Evolutionary conservation across 2,888 invertebrate genomes (phyloP), one percentile per base, ranked within the genome.

Genomic region (Griposia aprilina): DNA sequence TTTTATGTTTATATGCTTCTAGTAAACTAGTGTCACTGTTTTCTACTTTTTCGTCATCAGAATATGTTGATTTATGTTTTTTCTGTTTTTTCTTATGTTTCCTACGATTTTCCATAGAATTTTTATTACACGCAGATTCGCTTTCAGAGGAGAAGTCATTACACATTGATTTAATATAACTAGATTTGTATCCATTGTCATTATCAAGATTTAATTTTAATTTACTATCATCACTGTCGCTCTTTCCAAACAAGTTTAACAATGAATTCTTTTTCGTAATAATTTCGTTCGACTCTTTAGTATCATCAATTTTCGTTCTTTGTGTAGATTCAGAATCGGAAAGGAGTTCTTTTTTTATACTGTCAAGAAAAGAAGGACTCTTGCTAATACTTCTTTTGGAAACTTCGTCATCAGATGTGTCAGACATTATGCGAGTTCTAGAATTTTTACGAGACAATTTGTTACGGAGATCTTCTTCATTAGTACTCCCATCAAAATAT

Each of bases 51-150:
- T 97, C 96, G 65, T 97, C 97, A 86, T 97, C 97, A 66, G 97
- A 97, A 78, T 97, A 95, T 15, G 97, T 97, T 85, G 97, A 97
- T 92, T 98, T 98, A 86, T 98, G 98, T 50, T 98, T 98, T 93
- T 98, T 98, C 92, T 98, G 98, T 91, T 98, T 98, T 97, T 98
- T 98, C 94, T 98, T 98, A 91, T 98, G 98, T 91, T 98, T 98
- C 92, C 98, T 98, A 17, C 98, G 97, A 68, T 97, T 92, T 90
- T 98, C 98, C 36, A 92, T 94, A 63, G 86, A 77, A 90, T 95
- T 87, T 93, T 96, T 94, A 91, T 95, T 94, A 82, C 93, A 94
- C 81, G 94, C 91, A 62, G 94, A 95, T 92, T 97, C 97, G 88
- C 94, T 96, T 93, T 96, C 97, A 76, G 95, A 97, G 62, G 97